Base-by-base conservation (phyloP, 2,888 invertebrate genomes). In the Drosophila mimetica region DNA sequence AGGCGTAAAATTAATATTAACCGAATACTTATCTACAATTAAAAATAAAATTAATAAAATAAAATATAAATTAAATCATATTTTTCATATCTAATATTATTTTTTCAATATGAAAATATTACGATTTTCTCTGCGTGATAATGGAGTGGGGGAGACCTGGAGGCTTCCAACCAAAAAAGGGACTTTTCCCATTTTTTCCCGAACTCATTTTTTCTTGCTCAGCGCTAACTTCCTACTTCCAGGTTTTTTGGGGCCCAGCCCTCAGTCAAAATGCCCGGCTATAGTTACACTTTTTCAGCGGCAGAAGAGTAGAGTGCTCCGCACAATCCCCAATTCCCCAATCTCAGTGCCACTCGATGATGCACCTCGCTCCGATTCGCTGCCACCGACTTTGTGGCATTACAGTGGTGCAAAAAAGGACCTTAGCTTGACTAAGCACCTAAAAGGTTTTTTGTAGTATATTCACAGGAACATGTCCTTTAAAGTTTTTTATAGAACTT, bases 181-280 rank as follows among this genome's bases (percentile, higher is more conserved):
- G 70, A 52, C 60, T 83, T 76, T 64, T 16, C 42, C 32, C 51
- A 64, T 70, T 78, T 63, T 63, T 64, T 64, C 44, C 13, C 48
- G n/a, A 14, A 32, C 25, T 54, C 13, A 59, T 32, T 55, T 59
- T 59, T 54, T 42, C 18, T 54, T 42, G 63, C 30, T 50, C 42
- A 60, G 63, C 50, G 52, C 55, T 53, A 70, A 82, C 85, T 82
- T 82, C 82, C 82, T 82, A 85, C 82, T 85, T 82, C 85, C 85
- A 75, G 79, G 76, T 82, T 81, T 50, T 44, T 54, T 46, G 39
- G 58, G 9, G 34, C 42, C 58, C 53, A 52, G 50, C 71, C 60
- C 70, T 36, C 48, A 47, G 52, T 42, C 36, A 14, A 64, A 72
- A 58, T 41, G 51, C 46, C 34, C 46, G 41, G 51, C 63, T 67